These are phyloP conservation scores for Cephus pulcher DNA, from an alignment of 2,888 invertebrate genomes.

Conservation along the genomic window DNA sequence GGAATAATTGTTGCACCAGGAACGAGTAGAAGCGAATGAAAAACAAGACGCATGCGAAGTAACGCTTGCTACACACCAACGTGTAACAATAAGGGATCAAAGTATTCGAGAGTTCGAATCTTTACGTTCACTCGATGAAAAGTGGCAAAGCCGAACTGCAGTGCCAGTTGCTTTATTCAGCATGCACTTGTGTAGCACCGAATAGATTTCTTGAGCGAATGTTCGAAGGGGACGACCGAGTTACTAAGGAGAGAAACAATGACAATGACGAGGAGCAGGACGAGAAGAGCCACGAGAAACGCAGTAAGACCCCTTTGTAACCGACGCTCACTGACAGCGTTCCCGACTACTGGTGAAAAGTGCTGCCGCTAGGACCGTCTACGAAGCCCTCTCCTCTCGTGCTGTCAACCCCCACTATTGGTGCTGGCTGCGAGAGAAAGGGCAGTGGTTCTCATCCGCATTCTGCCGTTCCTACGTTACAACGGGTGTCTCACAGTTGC, in stretches of 20 bases:
- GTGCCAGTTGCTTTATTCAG: neutral
- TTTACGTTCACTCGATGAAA: neutral
- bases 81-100: neutral
- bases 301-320: conserved; percentile 31
- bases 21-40: neutral
- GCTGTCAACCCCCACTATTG: conserved; percentile 32
- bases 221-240: neutral
- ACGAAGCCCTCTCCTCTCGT: conserved; percentile 34
- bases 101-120: neutral
- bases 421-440: conserved; percentile 55
- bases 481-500: neutral
- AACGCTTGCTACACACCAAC: neutral
- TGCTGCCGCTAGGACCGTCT: conserved; percentile 43
- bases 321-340: conserved; percentile 52
- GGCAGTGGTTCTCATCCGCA: conserved; percentile 56
- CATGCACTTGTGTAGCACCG: neutral
- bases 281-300: neutral
- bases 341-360: conserved; percentile 52
- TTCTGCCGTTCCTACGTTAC: neutral
- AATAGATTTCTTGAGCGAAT: neutral
- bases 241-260: neutral
- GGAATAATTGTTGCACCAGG: neutral
- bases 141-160: neutral
- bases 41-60: neutral
- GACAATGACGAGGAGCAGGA: conserved; percentile 18